Evolutionary conservation across 2,888 invertebrate genomes (phyloP).

Genomic region (Eulithis prunata): DNA sequence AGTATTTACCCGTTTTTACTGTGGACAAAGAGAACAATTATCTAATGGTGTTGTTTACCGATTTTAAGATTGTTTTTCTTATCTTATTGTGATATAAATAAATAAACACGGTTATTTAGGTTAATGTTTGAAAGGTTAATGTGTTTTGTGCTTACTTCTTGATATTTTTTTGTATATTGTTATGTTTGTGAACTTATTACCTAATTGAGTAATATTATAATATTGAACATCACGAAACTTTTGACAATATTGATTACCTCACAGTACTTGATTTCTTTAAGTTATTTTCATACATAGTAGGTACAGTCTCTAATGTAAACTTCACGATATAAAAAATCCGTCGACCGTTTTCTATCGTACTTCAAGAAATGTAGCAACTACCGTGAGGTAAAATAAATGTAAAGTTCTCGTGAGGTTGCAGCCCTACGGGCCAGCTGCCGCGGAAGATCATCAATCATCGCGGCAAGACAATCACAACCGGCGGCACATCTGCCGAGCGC

Average conservation of each 20-base stretch:
- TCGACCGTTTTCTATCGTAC: too few species aligned
- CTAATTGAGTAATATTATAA: too few species aligned
- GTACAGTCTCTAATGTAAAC: too few species aligned
- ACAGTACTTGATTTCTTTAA: too few species aligned
- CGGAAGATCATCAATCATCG: slow-evolving; percentile 83
- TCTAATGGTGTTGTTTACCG: slow-evolving; percentile 62
- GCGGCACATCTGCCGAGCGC: slow-evolving; percentile 80
- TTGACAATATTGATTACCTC: too few species aligned
- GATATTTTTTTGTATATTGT: too few species aligned
- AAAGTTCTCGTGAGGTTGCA: slow-evolving; percentile 42
- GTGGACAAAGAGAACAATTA: slow-evolving; percentile 32
- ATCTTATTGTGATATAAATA: background rate
- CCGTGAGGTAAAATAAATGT: too few species aligned
- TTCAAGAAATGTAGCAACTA: too few species aligned
- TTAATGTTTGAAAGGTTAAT: background rate
- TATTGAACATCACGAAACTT: too few species aligned
- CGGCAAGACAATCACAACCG: slow-evolving; percentile 84
- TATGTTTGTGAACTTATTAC: too few species aligned
- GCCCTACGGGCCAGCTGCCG: slow-evolving; percentile 70
- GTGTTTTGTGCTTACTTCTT: background rate
- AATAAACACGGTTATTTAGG: background rate
- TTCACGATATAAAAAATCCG: too few species aligned
- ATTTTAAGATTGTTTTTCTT: slow-evolving; percentile 31
- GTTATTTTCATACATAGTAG: too few species aligned
- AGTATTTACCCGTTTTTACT: slow-evolving; percentile 28